Evolutionary conservation across 2,888 invertebrate species (phyloP).

Genomic region (Amphimallon solstitiale): DNA sequence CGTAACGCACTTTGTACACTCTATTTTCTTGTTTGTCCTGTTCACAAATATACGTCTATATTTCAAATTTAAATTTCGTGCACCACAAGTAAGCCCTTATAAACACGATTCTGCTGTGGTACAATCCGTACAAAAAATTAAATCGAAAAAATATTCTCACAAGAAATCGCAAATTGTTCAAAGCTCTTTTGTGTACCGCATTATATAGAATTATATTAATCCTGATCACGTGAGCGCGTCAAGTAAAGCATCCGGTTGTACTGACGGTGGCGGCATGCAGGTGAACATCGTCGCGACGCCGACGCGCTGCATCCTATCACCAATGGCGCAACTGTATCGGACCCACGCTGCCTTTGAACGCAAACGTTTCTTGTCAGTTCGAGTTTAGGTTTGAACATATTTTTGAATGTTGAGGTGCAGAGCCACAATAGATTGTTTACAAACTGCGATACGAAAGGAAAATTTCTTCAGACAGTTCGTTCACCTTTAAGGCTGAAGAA

Average conservation of each 20-base stretch:
- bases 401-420: not conserved
- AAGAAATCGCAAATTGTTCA: no score
- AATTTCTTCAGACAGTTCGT: no score
- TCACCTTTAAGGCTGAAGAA: no score
- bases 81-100: not conserved
- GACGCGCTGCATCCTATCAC: slow-evolving; percentile 37
- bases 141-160: not conserved
- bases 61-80: not conserved
- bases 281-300: slow-evolving; percentile 37
- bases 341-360: not conserved
- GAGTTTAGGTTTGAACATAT: not conserved
- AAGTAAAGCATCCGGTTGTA: slow-evolving; percentile 36
- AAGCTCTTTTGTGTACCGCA: not conserved
- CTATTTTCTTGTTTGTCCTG: not conserved
- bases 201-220: slow-evolving; percentile 20
- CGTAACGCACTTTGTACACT: not conserved
- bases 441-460: no score
- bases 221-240: slow-evolving; percentile 30
- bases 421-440: not conserved
- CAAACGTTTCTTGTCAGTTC: not conserved
- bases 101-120: not conserved
- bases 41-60: not conserved
- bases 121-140: not conserved
- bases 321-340: slow-evolving; percentile 32
- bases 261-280: slow-evolving; percentile 41